Conservation (phyloP, 2,797 vertebrate genomes). For the Dallia pectoralis region DNA sequence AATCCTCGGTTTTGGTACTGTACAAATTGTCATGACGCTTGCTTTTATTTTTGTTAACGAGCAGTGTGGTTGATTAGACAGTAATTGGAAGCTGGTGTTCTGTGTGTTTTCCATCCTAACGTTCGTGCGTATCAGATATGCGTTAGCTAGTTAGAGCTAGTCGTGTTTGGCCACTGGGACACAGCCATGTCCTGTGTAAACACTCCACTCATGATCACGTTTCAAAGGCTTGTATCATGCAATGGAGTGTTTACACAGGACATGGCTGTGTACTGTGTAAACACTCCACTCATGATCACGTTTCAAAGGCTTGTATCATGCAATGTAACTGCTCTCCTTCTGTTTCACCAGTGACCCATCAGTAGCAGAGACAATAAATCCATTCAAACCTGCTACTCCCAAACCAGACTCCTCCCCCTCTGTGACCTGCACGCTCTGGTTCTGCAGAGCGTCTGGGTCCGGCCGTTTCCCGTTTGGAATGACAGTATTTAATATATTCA, state of each 20-base stretch:
- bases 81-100: slow-evolving; percentile 56
- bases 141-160: slow-evolving; percentile 70
- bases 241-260: no score
- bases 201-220: slow-evolving; percentile 83
- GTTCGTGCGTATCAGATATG: slow-evolving; percentile 68
- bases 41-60: slow-evolving; percentile 43
- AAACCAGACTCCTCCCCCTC: not conserved
- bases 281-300: slow-evolving; percentile 83
- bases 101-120: slow-evolving; percentile 67
- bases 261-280: slow-evolving; percentile 73
- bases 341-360: slow-evolving; percentile 38
- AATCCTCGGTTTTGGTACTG: slow-evolving; percentile 59
- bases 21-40: slow-evolving; percentile 48
- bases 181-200: slow-evolving; percentile 72
- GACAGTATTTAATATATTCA: slow-evolving; percentile 81
- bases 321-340: slow-evolving; percentile 68
- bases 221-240: slow-evolving; percentile 78
- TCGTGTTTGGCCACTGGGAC: slow-evolving; percentile 78
- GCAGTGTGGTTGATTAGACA: slow-evolving; percentile 42
- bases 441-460: slow-evolving; percentile 63
- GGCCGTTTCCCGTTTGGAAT: slow-evolving; percentile 52
- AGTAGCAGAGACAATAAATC: not conserved
- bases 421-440: slow-evolving; percentile 66
- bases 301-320: slow-evolving; percentile 78
- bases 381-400: slow-evolving; percentile 16